Evolutionary conservation across 2,888 invertebrate genomes (phyloP), one percentile per base, ranked within the genome.

Genomic region (Mechanitis mazaeus): DNA sequence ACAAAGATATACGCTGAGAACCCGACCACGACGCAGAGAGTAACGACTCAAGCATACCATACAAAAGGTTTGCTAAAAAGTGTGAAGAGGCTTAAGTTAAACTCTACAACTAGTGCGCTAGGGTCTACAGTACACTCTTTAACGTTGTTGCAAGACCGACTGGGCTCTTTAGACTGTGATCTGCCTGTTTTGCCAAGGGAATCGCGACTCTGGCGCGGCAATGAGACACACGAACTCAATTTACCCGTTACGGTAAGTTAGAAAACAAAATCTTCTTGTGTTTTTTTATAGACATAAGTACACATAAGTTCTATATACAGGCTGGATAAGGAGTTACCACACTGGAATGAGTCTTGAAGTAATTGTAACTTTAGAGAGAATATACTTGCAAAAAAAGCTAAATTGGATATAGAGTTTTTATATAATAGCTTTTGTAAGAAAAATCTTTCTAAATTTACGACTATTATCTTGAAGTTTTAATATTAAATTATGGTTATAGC

Each of bases 201-300:
- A 74, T 93, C 93, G 55, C 91, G 92, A 67, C 84, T 94, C 69
- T 94, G 94, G 94, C 92, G 93, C 55, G 93, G 93, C 73, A 94
- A 94, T 76, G 93, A 94, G 78, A 94, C 94, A 20, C 94, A 93
- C 75, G 94, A 94, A 77, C 86, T 94, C 70, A 91, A 92, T 72
- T 84, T 94, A 60, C 93, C 94, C 33, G 90, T 92, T 77, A 92
- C 91, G 90, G 94, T 94, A 85, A 93, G 92, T 62, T 62, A 46
- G 33, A 55, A 58, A 38, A 31, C 42, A 42, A 42, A 42, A 42
- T 9, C 42, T 42, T 42, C 6, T 42, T 35, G 2, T 35, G 35
- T 5, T 35, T 35, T 2, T 35, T 35, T 35, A 35, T 5, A 6
- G 3, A 35, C 35, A 5, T 6, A 35, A 5, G 6, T 35, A 35